phyloP scores from a whole-genome alignment of 2,113 vertebrate genomes.

The Potamarius usumacintae region DNA sequence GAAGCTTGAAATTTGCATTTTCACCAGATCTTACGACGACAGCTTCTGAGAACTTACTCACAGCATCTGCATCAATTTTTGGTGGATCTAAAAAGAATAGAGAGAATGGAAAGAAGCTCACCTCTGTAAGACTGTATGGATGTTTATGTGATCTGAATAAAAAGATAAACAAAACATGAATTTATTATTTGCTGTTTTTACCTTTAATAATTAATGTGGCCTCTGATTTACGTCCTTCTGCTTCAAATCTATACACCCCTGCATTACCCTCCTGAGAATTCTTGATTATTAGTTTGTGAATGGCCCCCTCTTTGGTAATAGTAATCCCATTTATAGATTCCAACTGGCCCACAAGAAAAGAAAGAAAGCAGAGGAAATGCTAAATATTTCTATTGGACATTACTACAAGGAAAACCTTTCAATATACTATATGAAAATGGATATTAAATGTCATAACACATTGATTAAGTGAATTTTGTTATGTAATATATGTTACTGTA shows the following conservation, averaged over 20 bases:
- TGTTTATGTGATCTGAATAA: neutral
- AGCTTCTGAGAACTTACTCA: conserved; percentile 72
- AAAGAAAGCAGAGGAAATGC: conserved; percentile 21
- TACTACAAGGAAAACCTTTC: neutral
- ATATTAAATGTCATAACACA: neutral
- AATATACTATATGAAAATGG: neutral
- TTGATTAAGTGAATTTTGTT: neutral
- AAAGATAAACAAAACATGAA: neutral
- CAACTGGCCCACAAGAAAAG: conserved; percentile 67
- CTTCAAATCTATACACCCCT: conserved; percentile 83
- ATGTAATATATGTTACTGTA: neutral
- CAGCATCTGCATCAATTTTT: conserved; percentile 70
- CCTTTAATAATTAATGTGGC: conserved; percentile 71
- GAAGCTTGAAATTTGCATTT: conserved; percentile 76
- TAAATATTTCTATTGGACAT: neutral
- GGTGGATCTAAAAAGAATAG: conserved; percentile 76
- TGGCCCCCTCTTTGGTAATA: conserved; percentile 77
- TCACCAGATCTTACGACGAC: conserved; percentile 79
- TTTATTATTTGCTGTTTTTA: conserved; percentile 51
- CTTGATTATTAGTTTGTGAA: conserved; percentile 74
- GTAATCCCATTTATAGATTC: conserved; percentile 67
- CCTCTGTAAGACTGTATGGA: neutral
- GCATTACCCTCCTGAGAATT: conserved; percentile 71
- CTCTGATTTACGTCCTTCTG: conserved; percentile 76
- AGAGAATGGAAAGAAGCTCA: neutral